Evolutionary conservation across 2,888 invertebrate genomes (phyloP), one percentile per base, ranked within the genome.

Genomic region (Fissipunctia ypsillon): DNA sequence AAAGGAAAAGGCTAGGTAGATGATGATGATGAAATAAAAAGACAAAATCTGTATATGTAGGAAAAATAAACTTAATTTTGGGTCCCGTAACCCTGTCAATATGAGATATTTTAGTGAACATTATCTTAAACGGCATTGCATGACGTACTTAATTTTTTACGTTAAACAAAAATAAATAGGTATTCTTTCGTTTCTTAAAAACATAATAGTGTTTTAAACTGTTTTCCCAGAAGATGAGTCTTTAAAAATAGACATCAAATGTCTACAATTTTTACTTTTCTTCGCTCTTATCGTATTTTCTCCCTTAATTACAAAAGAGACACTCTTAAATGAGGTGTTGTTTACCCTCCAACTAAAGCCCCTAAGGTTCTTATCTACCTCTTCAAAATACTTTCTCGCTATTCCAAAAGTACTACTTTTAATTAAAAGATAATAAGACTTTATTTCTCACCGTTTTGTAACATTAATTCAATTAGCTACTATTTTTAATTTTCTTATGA

Each of bases 291-390:
- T 74, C 59, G 72, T 73, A 78, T 73, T 78, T 74, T 56, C 66
- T 35, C 48, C 3, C 54, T 60, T 69, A 78, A 78, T 82, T 71
- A 59, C 65, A 66, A 78, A 73, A 70, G 67, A 70, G 69, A 50
- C 67, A 74, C 69, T 82, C 68, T 81, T 56, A 76, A 77, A 78
- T 63, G 72, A 78, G 80, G 75, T 78, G 87, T 70, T 86, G 72
- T 87, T 87, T 81, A 79, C 75, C 61, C 48, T 64, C 56, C n/a
- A 59, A 60, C 56, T 56, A 28, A 78, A 69, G 64, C 65, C 64
- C 76, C 73, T 75, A 61, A 54, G 66, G 64, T 60, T 61, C 73
- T 81, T 77, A 77, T 77, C 73, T 69, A 25, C 35, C 60, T 67
- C 76, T 79, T 76, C 66, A 76, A 71, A 72, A 52, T 76, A 70